A percentile compares a stretch with the other conserved stretches of the same genome.
Evolutionary conservation across 2,113 vertebrate genomes (phyloP).

Genomic region (Nothobranchius furzeri): DNA sequence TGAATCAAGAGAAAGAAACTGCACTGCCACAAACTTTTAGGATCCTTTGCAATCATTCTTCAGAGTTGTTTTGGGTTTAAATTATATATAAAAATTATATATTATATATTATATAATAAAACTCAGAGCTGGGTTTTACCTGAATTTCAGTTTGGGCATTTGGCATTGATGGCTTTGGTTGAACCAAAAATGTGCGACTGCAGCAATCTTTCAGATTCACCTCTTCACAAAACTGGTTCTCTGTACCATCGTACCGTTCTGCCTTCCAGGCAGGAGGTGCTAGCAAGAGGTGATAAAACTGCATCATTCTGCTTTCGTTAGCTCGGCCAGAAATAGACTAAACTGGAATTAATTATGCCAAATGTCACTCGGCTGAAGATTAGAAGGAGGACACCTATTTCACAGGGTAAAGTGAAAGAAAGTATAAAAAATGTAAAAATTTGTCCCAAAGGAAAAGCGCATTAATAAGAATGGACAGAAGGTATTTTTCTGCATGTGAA

Average conservation of each 20-base stretch:
- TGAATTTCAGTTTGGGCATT: background rate
- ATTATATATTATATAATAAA: no score
- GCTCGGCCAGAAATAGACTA: constrained; percentile 70
- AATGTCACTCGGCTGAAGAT: constrained; percentile 75
- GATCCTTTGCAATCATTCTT: no score
- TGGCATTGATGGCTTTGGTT: background rate
- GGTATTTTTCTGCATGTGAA: constrained; percentile 5
- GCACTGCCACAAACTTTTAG: no score
- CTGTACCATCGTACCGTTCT: constrained; percentile 20
- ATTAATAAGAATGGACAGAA: constrained; percentile 36
- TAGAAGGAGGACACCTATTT: constrained; percentile 62
- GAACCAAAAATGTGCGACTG: background rate
- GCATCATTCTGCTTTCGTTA: constrained; percentile 54
- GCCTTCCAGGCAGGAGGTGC: constrained; percentile 42
- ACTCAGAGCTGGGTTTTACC: no score
- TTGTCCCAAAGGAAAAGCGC: constrained; percentile 62
- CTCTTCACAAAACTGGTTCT: constrained; percentile 18
- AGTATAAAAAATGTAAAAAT: constrained; percentile 66
- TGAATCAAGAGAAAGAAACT: no score
- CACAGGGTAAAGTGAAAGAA: constrained; percentile 23
- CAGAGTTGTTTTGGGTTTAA: no score
- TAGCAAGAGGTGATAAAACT: constrained; percentile 57
- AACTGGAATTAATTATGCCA: constrained; percentile 75
- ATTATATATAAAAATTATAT: no score
- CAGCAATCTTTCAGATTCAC: constrained; percentile 5